Conservation (phyloP, 2,888 invertebrate genomes). For the Agonopterix arenella region DNA sequence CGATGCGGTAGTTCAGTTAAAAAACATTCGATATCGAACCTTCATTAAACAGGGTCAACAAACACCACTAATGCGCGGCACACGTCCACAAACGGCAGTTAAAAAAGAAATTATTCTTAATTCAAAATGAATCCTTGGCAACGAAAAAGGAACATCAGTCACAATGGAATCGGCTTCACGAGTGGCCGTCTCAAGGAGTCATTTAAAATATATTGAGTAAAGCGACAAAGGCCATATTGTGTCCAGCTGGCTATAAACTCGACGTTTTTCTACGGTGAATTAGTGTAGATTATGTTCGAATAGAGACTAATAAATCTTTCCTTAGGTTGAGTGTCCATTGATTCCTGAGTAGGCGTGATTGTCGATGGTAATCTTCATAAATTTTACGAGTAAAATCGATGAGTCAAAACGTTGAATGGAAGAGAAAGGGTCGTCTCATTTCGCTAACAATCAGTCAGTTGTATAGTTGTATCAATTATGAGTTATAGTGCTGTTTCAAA, state of each 20-base stretch:
- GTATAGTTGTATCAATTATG: slow-evolving; percentile 31
- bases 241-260: slow-evolving; percentile 48
- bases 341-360: slow-evolving; percentile 65
- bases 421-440: slow-evolving; percentile 22
- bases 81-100: slow-evolving; percentile 65
- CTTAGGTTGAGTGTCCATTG: slow-evolving; percentile 51
- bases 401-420: slow-evolving; percentile 35
- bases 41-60: slow-evolving; percentile 65
- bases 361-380: slow-evolving; percentile 65
- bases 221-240: slow-evolving; percentile 63
- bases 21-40: slow-evolving; percentile 32
- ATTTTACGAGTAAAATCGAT: slow-evolving; percentile 51
- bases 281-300: slow-evolving; percentile 69
- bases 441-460: slow-evolving; percentile 45
- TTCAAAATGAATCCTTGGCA: slow-evolving; percentile 46
- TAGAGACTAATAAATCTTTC: slow-evolving; percentile 69
- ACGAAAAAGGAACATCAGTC: slow-evolving; percentile 59
- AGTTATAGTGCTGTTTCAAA: slow-evolving; percentile 24
- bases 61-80: slow-evolving; percentile 69
- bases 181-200: slow-evolving; percentile 55
- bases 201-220: slow-evolving; percentile 73
- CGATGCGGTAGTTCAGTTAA: slow-evolving; percentile 38
- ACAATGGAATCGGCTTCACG: slow-evolving; percentile 55
- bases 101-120: slow-evolving; percentile 71
- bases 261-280: slow-evolving; percentile 70